A percentile compares a stretch with the other conserved stretches of the same genome.
Evolutionary conservation across 2,113 vertebrate species (phyloP).

Genomic region (Antennarius striatus): DNA sequence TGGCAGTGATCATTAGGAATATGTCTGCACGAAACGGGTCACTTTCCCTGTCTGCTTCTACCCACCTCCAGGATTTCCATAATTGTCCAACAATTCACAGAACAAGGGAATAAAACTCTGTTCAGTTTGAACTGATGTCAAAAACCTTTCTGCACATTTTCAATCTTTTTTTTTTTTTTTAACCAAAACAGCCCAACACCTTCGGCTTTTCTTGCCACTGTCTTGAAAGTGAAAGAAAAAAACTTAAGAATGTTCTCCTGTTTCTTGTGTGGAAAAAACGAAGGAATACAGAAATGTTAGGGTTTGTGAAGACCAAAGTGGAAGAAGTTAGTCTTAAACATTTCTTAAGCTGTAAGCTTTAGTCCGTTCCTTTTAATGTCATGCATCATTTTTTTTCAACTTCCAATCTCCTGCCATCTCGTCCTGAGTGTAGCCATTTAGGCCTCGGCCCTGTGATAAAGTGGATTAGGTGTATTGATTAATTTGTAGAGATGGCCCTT

Average conservation of each 20-base stretch:
- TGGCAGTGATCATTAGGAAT: conserved; percentile 32
- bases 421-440: conserved; percentile 55
- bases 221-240: conserved; percentile 5
- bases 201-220: conserved; percentile 11
- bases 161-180: conserved; percentile 4
- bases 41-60: conserved; percentile 35
- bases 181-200: conserved; percentile 1
- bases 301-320: conserved; percentile 12
- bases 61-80: conserved; percentile 38
- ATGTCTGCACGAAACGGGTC: conserved; percentile 40
- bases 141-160: conserved; percentile 22
- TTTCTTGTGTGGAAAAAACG: conserved; percentile 11
- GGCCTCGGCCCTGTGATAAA: conserved; percentile 48
- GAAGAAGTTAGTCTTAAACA: conserved; percentile 1
- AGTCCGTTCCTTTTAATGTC: background rate
- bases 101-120: conserved; percentile 31
- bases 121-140: conserved; percentile 13
- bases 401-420: conserved; percentile 17
- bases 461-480: conserved; percentile 76
- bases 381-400: background rate
- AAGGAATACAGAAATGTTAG: background rate
- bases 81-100: conserved; percentile 46
- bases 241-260: background rate
- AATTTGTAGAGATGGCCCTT: conserved; percentile 54
- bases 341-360: background rate